Evolutionary conservation across 1,140 invertebrate species (phyloP).

Genomic region (Ericerus pela): DNA sequence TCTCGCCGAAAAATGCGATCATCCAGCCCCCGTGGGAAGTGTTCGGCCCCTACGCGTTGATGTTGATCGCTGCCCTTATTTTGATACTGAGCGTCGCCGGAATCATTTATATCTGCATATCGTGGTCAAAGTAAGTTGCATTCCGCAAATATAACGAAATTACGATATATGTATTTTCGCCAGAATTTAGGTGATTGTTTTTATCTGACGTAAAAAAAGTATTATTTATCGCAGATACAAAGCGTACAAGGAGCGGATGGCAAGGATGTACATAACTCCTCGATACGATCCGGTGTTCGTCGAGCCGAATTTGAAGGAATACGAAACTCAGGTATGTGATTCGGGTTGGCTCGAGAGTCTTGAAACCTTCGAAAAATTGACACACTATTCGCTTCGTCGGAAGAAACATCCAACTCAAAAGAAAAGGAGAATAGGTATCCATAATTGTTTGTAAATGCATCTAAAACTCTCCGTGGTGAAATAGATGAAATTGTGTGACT

Average conservation of each 20-base stretch:
- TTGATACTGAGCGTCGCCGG: conserved; percentile 67
- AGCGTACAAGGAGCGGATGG: conserved; percentile 60
- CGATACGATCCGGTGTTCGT: conserved; percentile 67
- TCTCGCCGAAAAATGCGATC: conserved; percentile 36
- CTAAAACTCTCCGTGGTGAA: too few species aligned
- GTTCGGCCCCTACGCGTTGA: conserved; percentile 63
- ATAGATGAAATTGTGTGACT: too few species aligned
- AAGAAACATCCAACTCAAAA: too few species aligned
- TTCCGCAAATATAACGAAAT: too few species aligned
- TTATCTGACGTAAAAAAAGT: background rate
- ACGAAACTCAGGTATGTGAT: conserved; percentile 55
- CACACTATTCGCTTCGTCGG: too few species aligned
- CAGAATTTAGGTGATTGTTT: background rate
- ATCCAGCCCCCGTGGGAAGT: conserved; percentile 51
- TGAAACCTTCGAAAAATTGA: too few species aligned
- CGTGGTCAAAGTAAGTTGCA: conserved; percentile 65
- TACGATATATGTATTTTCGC: too few species aligned
- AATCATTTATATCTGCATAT: conserved; percentile 80
- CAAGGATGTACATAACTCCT: conserved; percentile 52
- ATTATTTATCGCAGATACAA: conserved; percentile 48
- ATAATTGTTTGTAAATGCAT: too few species aligned
- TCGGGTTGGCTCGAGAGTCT: too few species aligned
- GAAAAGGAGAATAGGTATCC: too few species aligned
- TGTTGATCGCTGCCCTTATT: conserved; percentile 72
- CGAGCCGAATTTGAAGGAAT: conserved; percentile 62